phyloP scores from a whole-genome alignment of 2,113 vertebrate species.

The Regulus satrapa region DNA sequence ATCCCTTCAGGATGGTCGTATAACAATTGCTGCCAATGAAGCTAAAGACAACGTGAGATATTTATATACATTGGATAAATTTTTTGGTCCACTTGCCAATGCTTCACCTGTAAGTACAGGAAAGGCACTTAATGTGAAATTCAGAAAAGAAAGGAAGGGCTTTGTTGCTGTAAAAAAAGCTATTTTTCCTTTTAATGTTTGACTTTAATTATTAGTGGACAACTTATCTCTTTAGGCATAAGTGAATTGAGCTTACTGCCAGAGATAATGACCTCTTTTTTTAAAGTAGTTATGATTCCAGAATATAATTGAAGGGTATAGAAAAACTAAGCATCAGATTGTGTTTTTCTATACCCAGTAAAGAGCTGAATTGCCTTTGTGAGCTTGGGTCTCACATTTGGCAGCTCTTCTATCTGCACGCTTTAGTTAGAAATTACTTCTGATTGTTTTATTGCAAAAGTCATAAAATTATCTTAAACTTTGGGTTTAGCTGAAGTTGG shows the following conservation, averaged over 20 bases:
- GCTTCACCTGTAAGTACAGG: constrained; percentile 73
- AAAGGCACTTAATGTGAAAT: neutral
- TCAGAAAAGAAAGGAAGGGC: neutral
- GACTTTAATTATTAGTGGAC: neutral
- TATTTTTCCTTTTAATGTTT: neutral
- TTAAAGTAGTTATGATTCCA: neutral
- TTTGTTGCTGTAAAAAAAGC: neutral
- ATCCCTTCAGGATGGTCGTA: constrained; percentile 67
- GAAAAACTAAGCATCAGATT: neutral
- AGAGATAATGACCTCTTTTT: neutral
- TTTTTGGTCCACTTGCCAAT: constrained; percentile 72
- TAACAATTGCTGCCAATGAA: constrained; percentile 80
- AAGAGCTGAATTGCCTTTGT: neutral
- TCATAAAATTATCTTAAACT: neutral
- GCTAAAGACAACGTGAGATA: constrained; percentile 84
- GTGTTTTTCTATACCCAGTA: neutral
- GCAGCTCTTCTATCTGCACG: neutral
- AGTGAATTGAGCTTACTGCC: neutral
- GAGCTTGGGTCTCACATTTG: neutral
- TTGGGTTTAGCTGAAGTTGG: neutral
- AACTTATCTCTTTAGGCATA: neutral
- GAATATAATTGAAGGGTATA: neutral
- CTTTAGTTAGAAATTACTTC: neutral
- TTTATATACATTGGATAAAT: constrained; percentile 75
- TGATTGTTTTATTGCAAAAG: neutral